A percentile compares a stretch with the other conserved stretches of the same genome.
phyloP scores from a whole-genome alignment of 2,888 invertebrate genomes.

The Synergus gifuensis region DNA sequence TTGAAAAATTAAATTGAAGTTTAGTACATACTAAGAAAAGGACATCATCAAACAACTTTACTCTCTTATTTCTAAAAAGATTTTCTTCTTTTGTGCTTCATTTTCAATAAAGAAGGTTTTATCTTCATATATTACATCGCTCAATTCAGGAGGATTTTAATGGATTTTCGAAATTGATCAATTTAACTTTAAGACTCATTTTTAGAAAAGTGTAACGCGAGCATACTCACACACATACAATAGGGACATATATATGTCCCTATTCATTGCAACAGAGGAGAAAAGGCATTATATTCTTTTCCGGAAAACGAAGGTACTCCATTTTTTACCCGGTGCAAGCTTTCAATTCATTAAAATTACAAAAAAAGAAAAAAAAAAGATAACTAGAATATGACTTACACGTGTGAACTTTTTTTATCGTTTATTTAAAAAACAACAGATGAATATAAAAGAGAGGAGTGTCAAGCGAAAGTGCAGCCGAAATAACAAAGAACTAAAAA shows the following conservation, averaged over 20 bases:
- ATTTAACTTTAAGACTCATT: neutral
- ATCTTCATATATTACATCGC: neutral
- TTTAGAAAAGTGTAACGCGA: constrained; percentile 12
- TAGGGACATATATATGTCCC: neutral
- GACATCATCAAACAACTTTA: neutral
- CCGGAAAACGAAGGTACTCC: neutral
- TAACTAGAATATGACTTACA: neutral
- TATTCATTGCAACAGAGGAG: neutral
- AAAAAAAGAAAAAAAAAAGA: neutral
- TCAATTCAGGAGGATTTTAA: neutral
- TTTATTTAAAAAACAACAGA: no score
- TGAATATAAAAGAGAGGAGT: no score
- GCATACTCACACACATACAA: no score
- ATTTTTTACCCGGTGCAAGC: constrained; percentile 1
- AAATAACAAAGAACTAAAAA: neutral
- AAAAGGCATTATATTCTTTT: constrained; percentile 16
- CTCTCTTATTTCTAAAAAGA: neutral
- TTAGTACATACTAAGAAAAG: neutral
- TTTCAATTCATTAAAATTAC: constrained; percentile 21
- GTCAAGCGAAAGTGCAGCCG: neutral
- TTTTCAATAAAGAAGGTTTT: neutral
- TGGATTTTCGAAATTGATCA: no score
- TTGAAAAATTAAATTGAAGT: constrained; percentile 17
- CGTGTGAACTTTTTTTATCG: no score
- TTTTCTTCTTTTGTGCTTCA: neutral